phyloP scores from a whole-genome alignment of 2,113 vertebrate species.

The Notarius quadriscutis region DNA sequence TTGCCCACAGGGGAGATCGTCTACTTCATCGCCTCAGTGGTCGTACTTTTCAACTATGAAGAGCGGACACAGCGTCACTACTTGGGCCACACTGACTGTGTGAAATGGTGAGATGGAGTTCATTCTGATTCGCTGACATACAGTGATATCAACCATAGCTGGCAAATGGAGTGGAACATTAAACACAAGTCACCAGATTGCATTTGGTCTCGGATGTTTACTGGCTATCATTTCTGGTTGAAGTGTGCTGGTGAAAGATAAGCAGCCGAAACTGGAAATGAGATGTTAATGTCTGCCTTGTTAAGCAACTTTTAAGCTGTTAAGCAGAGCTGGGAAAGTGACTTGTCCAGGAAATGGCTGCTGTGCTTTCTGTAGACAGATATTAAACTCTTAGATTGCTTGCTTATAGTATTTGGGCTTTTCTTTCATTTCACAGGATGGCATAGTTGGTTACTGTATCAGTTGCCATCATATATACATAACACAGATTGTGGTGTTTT shows the following conservation, averaged over 20 bases:
- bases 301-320: background rate
- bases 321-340: background rate
- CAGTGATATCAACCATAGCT: background rate
- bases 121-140: background rate
- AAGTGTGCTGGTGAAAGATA: background rate
- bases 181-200: background rate
- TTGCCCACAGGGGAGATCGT: conserved; percentile 95
- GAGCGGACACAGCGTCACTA: conserved; percentile 93
- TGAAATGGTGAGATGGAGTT: conserved; percentile 86
- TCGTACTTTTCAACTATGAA: conserved; percentile 93
- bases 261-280: conserved; percentile 3
- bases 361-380: background rate
- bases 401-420: background rate
- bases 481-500: background rate
- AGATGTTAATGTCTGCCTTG: conserved; percentile 13
- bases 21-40: conserved; percentile 94
- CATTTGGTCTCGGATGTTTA: background rate
- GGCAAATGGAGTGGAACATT: background rate
- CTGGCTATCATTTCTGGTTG: background rate
- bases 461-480: no score
- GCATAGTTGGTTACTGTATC: background rate
- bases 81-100: conserved; percentile 94
- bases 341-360: background rate
- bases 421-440: background rate
- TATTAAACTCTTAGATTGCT: background rate